A percentile compares a stretch with the other conserved stretches of the same genome.
phyloP scores from a whole-genome alignment of 2,888 invertebrate species.

The Scaptomyza cyrtandrae region DNA sequence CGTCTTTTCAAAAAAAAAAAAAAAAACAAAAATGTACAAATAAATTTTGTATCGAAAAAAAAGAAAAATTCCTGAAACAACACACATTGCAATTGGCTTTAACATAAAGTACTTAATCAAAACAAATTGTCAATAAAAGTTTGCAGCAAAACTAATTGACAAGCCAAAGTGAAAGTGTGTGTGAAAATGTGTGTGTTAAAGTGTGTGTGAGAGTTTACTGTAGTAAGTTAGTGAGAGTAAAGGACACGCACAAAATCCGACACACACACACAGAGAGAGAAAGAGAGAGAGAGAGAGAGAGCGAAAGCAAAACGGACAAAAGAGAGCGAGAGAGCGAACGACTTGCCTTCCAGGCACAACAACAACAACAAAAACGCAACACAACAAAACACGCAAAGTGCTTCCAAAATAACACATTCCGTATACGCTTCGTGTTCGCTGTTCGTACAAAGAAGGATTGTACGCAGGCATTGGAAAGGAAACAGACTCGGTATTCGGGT shows the following conservation, averaged over 20 bases:
- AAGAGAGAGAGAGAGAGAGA: slow-evolving; percentile 2
- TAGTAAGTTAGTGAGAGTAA: slow-evolving; percentile 37
- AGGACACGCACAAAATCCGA: slow-evolving; percentile 45
- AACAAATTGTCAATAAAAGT: slow-evolving; percentile 35
- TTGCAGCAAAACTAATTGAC: slow-evolving; percentile 38
- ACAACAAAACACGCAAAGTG: slow-evolving; percentile 16
- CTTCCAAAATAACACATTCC: slow-evolving; percentile 77
- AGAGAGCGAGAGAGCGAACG: slow-evolving; percentile 10
- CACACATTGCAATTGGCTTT: slow-evolving; percentile 23
- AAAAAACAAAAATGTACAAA: slow-evolving; percentile 18
- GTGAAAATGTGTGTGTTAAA: not conserved
- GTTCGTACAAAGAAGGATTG: slow-evolving; percentile 71
- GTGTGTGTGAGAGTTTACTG: not conserved
- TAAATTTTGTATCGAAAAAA: slow-evolving; percentile 6
- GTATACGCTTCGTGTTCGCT: slow-evolving; percentile 32
- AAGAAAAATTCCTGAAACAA: slow-evolving; percentile 8
- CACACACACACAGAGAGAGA: not conserved
- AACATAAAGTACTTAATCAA: slow-evolving; percentile 12
- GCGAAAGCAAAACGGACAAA: not conserved
- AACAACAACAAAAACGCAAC: slow-evolving; percentile 27
- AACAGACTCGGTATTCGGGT: slow-evolving; percentile 40
- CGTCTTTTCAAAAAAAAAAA: not conserved
- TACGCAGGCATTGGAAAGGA: slow-evolving; percentile 67
- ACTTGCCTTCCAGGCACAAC: slow-evolving; percentile 55
- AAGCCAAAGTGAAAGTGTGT: slow-evolving; percentile 17